Evolutionary conservation across 2,113 vertebrate genomes (phyloP).

Genomic region (Chroicocephalus ridibundus): DNA sequence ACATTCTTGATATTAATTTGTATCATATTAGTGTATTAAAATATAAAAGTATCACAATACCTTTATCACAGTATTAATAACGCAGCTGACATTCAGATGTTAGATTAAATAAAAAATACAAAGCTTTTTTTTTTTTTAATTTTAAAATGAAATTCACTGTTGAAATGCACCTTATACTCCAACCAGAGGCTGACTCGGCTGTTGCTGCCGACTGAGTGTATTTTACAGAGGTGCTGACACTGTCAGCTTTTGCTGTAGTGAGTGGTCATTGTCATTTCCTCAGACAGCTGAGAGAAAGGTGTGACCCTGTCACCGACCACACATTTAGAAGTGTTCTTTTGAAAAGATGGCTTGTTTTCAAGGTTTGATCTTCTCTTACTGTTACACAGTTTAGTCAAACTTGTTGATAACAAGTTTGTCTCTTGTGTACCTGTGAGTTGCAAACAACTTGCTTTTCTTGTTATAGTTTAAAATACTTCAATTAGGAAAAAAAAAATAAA

Average conservation of each 20-base stretch:
- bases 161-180: not conserved
- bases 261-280: not conserved
- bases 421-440: not conserved
- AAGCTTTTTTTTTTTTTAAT: not conserved
- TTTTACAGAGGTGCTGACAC: not conserved
- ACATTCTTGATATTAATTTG: not conserved
- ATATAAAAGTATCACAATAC: not conserved
- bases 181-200: not conserved
- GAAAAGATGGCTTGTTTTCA: not conserved
- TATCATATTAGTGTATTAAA: not conserved
- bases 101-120: not conserved
- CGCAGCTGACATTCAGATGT: not conserved
- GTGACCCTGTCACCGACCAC: not conserved
- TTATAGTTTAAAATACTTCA: not conserved
- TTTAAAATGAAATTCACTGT: not conserved
- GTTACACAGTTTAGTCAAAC: not conserved
- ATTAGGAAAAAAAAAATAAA: not conserved
- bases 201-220: not conserved
- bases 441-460: not conserved
- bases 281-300: not conserved
- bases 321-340: not conserved
- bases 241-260: not conserved
- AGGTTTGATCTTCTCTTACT: not conserved
- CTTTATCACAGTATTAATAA: not conserved
- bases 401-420: not conserved